These are phyloP conservation scores for Drosophila mimica DNA, from an alignment of 2,888 invertebrate species.

Conservation along the genomic window DNA sequence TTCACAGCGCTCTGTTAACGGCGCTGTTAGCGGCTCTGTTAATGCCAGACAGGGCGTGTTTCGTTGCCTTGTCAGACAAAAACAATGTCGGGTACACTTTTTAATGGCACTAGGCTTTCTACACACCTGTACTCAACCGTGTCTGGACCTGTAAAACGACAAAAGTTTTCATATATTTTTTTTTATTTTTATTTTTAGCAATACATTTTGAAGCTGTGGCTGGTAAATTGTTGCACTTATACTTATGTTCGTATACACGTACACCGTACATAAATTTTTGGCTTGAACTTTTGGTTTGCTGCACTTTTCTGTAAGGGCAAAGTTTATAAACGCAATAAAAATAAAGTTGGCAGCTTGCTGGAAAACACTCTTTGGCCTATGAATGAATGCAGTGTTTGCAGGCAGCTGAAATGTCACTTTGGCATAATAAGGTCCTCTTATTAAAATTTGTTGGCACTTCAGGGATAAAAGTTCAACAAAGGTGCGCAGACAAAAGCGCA, in stretches of 20 bases:
- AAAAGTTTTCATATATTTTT: not conserved
- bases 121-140: slow-evolving; percentile 30
- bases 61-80: slow-evolving; percentile 30
- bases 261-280: slow-evolving; percentile 49
- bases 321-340: slow-evolving; percentile 80
- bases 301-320: slow-evolving; percentile 67
- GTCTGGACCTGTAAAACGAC: slow-evolving; percentile 19
- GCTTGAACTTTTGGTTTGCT: slow-evolving; percentile 63
- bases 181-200: not conserved
- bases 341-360: slow-evolving; percentile 66
- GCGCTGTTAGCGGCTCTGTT: slow-evolving; percentile 53
- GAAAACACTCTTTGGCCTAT: slow-evolving; percentile 33
- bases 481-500: slow-evolving; percentile 52
- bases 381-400: slow-evolving; percentile 22
- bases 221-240: slow-evolving; percentile 58
- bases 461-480: slow-evolving; percentile 55
- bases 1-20: slow-evolving; percentile 36
- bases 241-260: slow-evolving; percentile 13
- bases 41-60: slow-evolving; percentile 36
- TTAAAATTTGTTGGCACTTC: slow-evolving; percentile 59
- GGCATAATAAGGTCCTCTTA: slow-evolving; percentile 66
- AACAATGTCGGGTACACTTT: slow-evolving; percentile 38
- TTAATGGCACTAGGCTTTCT: slow-evolving; percentile 32
- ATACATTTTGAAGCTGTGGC: slow-evolving; percentile 15
- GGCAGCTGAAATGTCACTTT: slow-evolving; percentile 62